phyloP scores from a whole-genome alignment of 2,888 invertebrate species.

The Nebria brevicollis region DNA sequence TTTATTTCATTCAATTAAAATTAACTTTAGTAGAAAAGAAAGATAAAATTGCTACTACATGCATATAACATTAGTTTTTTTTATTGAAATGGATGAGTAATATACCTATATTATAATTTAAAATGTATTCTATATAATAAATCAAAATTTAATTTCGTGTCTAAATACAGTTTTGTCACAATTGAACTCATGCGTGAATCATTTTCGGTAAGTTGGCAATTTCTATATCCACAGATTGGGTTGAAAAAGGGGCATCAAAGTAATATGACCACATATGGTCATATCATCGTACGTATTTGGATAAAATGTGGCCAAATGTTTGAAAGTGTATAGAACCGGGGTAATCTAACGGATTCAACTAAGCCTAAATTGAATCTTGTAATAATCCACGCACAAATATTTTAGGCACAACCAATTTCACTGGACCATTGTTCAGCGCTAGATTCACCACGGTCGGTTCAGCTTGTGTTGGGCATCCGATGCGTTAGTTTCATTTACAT shows the following conservation, averaged over 20 bases:
- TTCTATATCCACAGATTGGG: background rate
- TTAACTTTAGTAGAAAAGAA: too few species aligned
- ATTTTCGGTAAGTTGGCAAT: background rate
- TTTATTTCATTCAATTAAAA: too few species aligned
- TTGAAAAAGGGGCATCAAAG: constrained; percentile 14
- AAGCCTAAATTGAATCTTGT: constrained; percentile 47
- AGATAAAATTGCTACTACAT: too few species aligned
- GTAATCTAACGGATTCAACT: constrained; percentile 43
- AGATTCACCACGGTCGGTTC: background rate
- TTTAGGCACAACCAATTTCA: constrained; percentile 45
- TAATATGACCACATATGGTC: constrained; percentile 39
- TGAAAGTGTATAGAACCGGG: background rate
- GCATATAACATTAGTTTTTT: too few species aligned
- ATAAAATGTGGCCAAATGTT: constrained; percentile 36
- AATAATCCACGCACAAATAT: constrained; percentile 47
- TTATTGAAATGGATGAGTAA: too few species aligned
- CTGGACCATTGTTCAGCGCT: constrained; percentile 20
- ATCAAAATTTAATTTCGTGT: background rate
- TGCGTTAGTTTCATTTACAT: constrained; percentile 38
- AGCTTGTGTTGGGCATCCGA: background rate
- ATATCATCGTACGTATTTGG: constrained; percentile 24
- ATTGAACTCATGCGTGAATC: background rate
- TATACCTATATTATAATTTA: background rate
- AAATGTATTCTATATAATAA: background rate
- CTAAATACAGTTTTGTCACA: background rate